Base-by-base conservation (phyloP, 2,113 vertebrate genomes). In the Diphyllodes magnificus region DNA sequence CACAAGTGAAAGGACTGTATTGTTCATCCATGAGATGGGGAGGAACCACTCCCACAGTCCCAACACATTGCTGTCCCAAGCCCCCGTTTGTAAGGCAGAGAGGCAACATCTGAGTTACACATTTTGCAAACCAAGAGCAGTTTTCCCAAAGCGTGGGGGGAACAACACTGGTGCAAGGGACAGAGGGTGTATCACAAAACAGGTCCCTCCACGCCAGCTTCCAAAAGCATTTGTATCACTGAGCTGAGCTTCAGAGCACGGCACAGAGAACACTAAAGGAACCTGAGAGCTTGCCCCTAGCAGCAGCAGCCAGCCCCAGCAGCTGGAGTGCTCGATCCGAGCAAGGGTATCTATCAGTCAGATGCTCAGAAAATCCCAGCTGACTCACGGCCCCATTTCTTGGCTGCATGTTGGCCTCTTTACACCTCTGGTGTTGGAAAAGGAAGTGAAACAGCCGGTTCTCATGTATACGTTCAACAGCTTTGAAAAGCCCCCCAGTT, bases 341-440 rank as follows among this genome's bases (percentile, higher is more conserved):
- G 57, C 70, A 53, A 88, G 37, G 78, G 44, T 42, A 86, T 68
- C 90, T 63, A 71, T 83, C 90, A 76, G 23, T 86, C n/a, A 61
- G 89, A 59, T 82, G 33, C 44, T 92, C 68, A 91, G 83, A 95
- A 94, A 82, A 47, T 65, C 76, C 60, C 80, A 90, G 54, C 35
- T 82, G 91, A 91, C 51, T 88, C 82, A 37, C 0, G 0, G 47
- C 68, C 64, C 76, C 10, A 1, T 78, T 90, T 92, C 56, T 95
- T 83, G 86, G 69, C 88, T 76, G 25, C 0, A 0, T 39, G 65
- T 61, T 93, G 65, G 65, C 76, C 61, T 71, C 86, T 86, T 93
- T 78, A 86, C 86, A 95, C 92, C 76, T 94, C 80, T 76, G 60
- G 28, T 84, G 90, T 12, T 90, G 79, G 77, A 90, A 94, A 81